Evolutionary conservation across 2,113 vertebrate species (phyloP).

Genomic region (Sitta europaea): DNA sequence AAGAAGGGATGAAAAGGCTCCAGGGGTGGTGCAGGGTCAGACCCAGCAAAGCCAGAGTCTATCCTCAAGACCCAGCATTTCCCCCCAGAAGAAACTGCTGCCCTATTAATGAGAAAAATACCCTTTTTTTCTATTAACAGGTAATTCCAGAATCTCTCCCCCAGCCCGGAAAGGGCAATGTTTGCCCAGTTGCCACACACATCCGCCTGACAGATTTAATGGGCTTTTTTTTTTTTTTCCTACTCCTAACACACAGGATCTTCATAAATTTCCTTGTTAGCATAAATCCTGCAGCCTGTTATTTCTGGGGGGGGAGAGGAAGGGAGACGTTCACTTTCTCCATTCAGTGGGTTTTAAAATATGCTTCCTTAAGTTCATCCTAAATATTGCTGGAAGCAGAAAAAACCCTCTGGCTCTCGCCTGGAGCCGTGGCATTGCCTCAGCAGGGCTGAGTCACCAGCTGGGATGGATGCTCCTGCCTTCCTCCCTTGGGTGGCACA

Average conservation of each 20-base stretch:
- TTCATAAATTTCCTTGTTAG: slow-evolving; percentile 60
- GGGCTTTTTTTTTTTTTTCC: background rate
- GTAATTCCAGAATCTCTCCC: slow-evolving; percentile 9
- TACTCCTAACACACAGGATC: slow-evolving; percentile 54
- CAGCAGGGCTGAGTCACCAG: background rate
- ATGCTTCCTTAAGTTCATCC: slow-evolving; percentile 21
- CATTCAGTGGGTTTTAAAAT: slow-evolving; percentile 35
- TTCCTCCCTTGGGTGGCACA: background rate
- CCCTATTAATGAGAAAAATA: background rate
- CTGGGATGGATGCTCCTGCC: background rate
- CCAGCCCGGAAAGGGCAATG: slow-evolving; percentile 19
- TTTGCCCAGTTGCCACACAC: slow-evolving; percentile 62
- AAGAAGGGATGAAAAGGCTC: background rate
- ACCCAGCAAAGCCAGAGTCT: background rate
- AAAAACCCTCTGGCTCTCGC: background rate
- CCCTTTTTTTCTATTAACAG: background rate
- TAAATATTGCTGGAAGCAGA: slow-evolving; percentile 14
- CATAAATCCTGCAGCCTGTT: slow-evolving; percentile 53
- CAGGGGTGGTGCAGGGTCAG: background rate
- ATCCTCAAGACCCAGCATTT: background rate
- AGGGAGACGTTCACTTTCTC: slow-evolving; percentile 23
- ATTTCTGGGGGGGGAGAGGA: slow-evolving; percentile 15
- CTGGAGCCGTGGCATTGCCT: fast-evolving
- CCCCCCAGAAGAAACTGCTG: background rate
- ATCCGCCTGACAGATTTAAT: slow-evolving; percentile 55